phyloP scores from a whole-genome alignment of 2,113 vertebrate species.

The Monarcha castaneiventris region DNA sequence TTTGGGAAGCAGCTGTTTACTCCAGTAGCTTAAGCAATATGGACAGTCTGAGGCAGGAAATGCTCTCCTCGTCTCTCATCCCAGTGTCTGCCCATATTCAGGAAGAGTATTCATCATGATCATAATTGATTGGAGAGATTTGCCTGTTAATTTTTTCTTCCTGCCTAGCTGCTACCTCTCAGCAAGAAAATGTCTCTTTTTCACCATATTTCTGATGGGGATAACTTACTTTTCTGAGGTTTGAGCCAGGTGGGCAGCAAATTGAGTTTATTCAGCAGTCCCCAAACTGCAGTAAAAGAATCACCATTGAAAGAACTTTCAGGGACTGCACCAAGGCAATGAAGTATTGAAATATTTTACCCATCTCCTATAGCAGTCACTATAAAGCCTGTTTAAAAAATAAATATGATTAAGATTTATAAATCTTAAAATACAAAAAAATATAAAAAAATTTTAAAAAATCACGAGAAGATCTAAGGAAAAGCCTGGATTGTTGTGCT shows the following conservation, averaged over 20 bases:
- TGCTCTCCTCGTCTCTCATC: not conserved
- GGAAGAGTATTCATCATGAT: not conserved
- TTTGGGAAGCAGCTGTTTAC: not conserved
- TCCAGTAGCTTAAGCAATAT: not conserved
- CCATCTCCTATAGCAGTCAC: not conserved
- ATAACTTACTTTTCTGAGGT: not conserved
- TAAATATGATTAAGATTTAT: not conserved
- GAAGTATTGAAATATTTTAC: not conserved
- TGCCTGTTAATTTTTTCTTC: not conserved
- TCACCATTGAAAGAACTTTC: not conserved
- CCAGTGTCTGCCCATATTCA: not conserved
- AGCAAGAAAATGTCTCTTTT: not conserved
- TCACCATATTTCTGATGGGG: not conserved
- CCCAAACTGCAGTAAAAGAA: not conserved
- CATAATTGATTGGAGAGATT: not conserved
- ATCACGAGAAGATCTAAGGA: not conserved
- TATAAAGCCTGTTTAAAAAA: not conserved
- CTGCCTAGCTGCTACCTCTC: not conserved
- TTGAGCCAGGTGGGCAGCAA: not conserved
- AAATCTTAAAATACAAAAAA: no score
- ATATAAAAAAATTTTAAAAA: not conserved
- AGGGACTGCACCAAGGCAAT: not conserved
- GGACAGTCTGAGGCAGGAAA: not conserved
- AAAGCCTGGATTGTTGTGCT: not conserved
- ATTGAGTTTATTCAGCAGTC: not conserved